These are phyloP conservation scores for Rhinophrynus dorsalis DNA, from an alignment of 2,797 vertebrate genomes.

Conservation along the genomic window DNA sequence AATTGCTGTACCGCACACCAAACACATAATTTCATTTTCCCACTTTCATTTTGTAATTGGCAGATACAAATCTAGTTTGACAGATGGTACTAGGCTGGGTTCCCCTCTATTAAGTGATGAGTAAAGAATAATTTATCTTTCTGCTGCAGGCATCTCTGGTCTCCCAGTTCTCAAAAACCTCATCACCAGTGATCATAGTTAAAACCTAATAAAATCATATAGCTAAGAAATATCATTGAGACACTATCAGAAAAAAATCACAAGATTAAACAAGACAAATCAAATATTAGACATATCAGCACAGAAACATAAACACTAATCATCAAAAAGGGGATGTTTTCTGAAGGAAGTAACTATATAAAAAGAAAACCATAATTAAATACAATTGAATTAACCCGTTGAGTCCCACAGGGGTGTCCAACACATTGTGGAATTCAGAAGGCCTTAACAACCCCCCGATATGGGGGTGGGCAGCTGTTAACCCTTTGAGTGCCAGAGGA, in stretches of 20 bases:
- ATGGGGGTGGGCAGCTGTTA: no score
- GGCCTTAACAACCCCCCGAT: no score
- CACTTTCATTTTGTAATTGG: conserved; percentile 43
- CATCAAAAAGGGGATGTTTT: conserved; percentile 16
- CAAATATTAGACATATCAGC: conserved; percentile 34
- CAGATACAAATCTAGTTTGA: conserved; percentile 45
- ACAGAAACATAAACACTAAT: conserved; percentile 30
- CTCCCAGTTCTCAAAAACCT: conserved; percentile 16
- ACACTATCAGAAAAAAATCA: conserved; percentile 32
- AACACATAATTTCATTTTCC: conserved; percentile 39
- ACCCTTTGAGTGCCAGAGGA: no score
- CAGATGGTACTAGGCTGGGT: conserved; percentile 40
- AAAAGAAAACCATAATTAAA: no score
- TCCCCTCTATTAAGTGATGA: conserved; percentile 35
- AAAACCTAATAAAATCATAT: conserved; percentile 32
- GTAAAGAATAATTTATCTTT: conserved; percentile 42
- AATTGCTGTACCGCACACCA: background rate
- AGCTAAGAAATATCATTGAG: conserved; percentile 36
- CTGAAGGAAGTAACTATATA: no score
- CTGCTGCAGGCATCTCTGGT: conserved; percentile 23
- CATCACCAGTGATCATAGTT: conserved; percentile 39
- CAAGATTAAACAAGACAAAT: no score
- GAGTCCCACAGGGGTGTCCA: no score
- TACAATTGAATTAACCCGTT: no score
- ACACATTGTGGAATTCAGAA: no score